Conservation (phyloP, 2,888 invertebrate genomes). For the Emmelina monodactyla region DNA sequence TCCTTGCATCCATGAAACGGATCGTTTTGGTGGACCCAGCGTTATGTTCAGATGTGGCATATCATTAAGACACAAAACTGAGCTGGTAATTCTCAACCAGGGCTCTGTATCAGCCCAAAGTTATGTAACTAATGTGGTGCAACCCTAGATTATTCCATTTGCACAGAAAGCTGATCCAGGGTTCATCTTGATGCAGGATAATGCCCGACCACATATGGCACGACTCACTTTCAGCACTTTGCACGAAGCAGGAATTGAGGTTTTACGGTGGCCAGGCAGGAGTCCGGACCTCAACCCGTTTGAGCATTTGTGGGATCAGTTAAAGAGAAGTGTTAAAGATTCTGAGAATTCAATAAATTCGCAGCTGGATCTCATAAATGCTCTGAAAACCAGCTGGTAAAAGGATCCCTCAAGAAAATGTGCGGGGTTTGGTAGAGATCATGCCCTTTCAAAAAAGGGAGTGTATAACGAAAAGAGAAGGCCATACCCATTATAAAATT, state of each 20-base stretch:
- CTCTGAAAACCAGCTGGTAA: constrained; percentile 2
- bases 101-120: neutral
- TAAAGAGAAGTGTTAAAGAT: constrained; percentile 4
- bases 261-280: constrained; percentile 15
- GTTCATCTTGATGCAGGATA: constrained; percentile 9
- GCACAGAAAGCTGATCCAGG: constrained; percentile 1
- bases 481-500: neutral
- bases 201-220: constrained; percentile 10
- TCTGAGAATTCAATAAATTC: neutral
- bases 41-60: constrained; percentile 12
- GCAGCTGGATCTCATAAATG: neutral
- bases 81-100: neutral
- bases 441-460: constrained; percentile 3
- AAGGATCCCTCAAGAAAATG: constrained; percentile 8
- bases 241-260: constrained; percentile 8
- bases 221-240: constrained; percentile 6
- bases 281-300: constrained; percentile 12
- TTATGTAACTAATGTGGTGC: neutral
- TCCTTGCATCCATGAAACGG: constrained; percentile 7
- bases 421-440: neutral
- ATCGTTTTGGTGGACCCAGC: constrained; percentile 7
- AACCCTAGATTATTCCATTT: neutral
- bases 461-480: constrained; percentile 4
- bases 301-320: constrained; percentile 10
- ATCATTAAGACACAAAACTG: too few relatives aligned